A percentile compares a stretch with the other conserved stretches of the same genome.
Conservation (phyloP, 2,113 vertebrate species). For the Gavia stellata region DNA sequence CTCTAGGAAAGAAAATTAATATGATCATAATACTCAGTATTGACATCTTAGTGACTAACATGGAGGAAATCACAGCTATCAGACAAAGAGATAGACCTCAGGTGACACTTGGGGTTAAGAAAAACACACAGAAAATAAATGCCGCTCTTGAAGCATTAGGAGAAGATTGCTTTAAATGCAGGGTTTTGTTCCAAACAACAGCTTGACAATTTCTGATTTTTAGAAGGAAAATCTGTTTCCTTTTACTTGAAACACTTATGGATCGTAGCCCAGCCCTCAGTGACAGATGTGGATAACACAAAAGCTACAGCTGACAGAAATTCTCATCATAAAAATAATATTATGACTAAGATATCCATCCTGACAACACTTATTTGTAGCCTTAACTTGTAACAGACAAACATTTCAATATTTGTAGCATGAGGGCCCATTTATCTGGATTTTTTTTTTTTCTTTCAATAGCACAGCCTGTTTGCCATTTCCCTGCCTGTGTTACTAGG, state of each 20-base stretch:
- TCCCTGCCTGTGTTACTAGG: neutral
- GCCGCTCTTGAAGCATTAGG: neutral
- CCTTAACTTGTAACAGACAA: neutral
- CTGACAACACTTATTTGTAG: neutral
- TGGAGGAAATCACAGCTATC: neutral
- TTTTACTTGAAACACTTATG: neutral
- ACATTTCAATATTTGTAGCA: neutral
- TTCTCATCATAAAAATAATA: neutral
- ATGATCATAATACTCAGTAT: neutral
- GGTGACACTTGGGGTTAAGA: neutral
- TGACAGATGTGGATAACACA: constrained; percentile 13
- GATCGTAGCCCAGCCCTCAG: neutral
- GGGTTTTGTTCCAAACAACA: neutral
- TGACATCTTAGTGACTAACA: neutral
- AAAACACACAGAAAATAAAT: neutral
- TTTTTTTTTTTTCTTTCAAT: neutral
- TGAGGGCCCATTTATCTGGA: neutral
- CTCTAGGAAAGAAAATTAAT: neutral
- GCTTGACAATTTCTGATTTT: constrained; percentile 8
- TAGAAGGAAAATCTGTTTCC: neutral
- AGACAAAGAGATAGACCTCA: neutral
- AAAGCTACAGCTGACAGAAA: constrained; percentile 15
- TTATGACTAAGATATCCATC: neutral
- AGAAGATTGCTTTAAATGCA: neutral
- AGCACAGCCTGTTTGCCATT: neutral